A percentile compares a stretch with the other conserved stretches of the same genome.
Evolutionary conservation across 2,113 vertebrate species (phyloP).

Genomic region (Passer montanus): DNA sequence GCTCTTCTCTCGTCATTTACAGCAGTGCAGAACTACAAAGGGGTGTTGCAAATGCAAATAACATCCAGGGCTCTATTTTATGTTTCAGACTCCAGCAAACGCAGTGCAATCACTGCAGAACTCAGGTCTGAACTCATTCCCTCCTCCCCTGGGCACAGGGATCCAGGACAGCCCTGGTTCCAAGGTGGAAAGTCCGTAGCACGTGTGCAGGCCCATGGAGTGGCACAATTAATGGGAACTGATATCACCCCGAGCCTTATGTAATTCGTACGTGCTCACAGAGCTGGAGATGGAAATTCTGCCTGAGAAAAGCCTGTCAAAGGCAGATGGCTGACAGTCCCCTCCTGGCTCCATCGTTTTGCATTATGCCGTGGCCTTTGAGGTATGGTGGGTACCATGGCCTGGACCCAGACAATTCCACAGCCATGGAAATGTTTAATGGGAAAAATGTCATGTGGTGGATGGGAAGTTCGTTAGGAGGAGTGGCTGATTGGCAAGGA

Average conservation of each 20-base stretch:
- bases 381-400: not conserved
- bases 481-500: not conserved
- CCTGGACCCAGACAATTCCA: not conserved
- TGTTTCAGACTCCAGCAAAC: not conserved
- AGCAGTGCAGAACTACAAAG: not conserved
- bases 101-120: not conserved
- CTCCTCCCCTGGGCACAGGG: not conserved
- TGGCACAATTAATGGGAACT: not conserved
- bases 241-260: not conserved
- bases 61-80: not conserved
- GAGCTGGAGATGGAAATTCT: not conserved
- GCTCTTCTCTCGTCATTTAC: not conserved
- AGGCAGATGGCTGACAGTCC: not conserved
- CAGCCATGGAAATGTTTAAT: not conserved
- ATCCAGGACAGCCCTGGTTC: not conserved
- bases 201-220: not conserved
- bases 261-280: accelerated
- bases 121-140: not conserved
- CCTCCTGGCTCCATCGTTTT: not conserved
- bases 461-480: not conserved
- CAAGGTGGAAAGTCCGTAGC: accelerated
- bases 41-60: not conserved
- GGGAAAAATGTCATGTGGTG: not conserved
- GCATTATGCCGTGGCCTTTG: not conserved
- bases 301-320: not conserved